Percentiles rank a stretch among this genome's conserved stretches.
These are phyloP conservation scores for Platycnemis pennipes DNA, from an alignment of 2,888 invertebrate species.

Conservation along the genomic window DNA sequence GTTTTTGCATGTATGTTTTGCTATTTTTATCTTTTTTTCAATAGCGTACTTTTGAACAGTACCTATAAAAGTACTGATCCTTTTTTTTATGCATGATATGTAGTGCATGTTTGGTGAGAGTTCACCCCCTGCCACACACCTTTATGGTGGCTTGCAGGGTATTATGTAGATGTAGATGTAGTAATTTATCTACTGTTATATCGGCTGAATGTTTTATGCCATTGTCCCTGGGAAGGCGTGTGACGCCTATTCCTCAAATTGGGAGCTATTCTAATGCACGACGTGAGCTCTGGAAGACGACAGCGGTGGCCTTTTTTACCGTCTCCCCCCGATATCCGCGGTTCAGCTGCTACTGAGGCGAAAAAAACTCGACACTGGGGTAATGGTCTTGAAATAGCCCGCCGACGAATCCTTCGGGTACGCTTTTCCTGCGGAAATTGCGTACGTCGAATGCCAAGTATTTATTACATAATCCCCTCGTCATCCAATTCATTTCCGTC, in stretches of 20 bases:
- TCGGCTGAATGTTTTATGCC: too few species aligned
- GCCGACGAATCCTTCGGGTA: neutral
- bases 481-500: conserved; percentile 13
- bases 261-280: neutral
- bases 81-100: too few species aligned
- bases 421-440: neutral
- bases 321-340: neutral
- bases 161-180: too few species aligned
- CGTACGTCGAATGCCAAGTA: neutral
- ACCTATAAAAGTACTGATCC: too few species aligned
- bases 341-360: neutral
- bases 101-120: too few species aligned
- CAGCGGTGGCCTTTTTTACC: neutral
- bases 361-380: neutral
- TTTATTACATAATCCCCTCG: neutral
- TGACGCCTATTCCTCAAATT: neutral
- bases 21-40: too few species aligned
- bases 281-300: neutral
- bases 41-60: too few species aligned
- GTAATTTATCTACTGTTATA: too few species aligned
- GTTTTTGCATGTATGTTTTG: too few species aligned
- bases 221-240: neutral
- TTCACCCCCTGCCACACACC: too few species aligned
- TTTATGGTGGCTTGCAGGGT: too few species aligned
- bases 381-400: conserved; percentile 8